Evolutionary conservation across 2,888 invertebrate genomes (phyloP), one percentile per base, ranked within the genome.

Genomic region (Thereva unica): DNA sequence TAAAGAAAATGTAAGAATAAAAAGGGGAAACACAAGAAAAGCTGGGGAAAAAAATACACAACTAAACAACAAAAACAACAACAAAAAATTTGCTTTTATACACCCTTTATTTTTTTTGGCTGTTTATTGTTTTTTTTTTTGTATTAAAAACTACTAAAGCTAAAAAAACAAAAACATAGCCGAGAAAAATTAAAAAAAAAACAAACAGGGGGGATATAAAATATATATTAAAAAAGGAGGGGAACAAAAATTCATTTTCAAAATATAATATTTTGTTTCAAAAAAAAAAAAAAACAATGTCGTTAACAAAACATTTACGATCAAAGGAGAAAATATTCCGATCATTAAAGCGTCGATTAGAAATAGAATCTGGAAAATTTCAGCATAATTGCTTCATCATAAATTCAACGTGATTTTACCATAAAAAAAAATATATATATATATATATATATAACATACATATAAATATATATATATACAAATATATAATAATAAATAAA

Each of bases 361-460:
- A 40, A n/a, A n/a, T 40, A 38, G 53, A 23, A 53, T 53, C 52
- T 4, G 23, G 23, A 23, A 23, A 23, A 23, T 23, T 23, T 34
- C 34, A 6, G 47, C 2, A 45, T 50, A 41, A 5, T 61, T 41
- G 8, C 50, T 38, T 61, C 49, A 61, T 61, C 49, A 61, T 61
- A 12, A 50, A 40, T 50, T 23, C 37, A 40, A 50, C 50, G 50
- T 50, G 50, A 50, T 50, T 50, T 50, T 47, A 6, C 9, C 47
- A 10, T n/a, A 10, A 12, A 10, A 10, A 9, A 47, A 47, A 4
- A 47, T 10, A 47, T 4, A 47, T 40, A 41, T 9, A 38, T 40
- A 54, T 54, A 57, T 23, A 23, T 49, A 49, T 9, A n/a, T 6
- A 10, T 10, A 47, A 47, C 12, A 47, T 10, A 47, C n/a, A 47